A percentile compares a stretch with the other conserved stretches of the same genome.
phyloP scores from a whole-genome alignment of 2,113 vertebrate species.

The Pagrus major region DNA sequence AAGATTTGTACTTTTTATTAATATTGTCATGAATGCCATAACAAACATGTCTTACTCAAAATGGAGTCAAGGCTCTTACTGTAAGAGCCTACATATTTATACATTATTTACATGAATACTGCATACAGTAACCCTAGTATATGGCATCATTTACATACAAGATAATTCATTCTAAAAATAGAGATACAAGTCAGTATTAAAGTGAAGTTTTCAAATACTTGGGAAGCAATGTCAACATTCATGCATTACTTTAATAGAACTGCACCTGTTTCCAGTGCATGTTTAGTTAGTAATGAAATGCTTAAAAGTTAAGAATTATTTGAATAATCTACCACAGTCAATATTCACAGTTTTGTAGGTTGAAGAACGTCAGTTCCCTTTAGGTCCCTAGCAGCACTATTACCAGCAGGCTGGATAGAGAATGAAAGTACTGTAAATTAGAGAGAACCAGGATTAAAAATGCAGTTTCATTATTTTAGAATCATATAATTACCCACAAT shows the following conservation, averaged over 20 bases:
- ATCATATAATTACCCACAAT: not conserved
- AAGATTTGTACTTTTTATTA: conserved; percentile 76
- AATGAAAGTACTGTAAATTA: conserved; percentile 2
- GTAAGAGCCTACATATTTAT: conserved; percentile 77
- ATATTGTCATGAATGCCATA: conserved; percentile 75
- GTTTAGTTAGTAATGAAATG: conserved; percentile 51
- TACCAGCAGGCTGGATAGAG: conserved; percentile 19
- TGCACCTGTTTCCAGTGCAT: conserved; percentile 34
- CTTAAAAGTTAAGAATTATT: conserved; percentile 15
- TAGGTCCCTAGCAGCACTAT: conserved; percentile 72
- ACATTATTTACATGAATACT: conserved; percentile 80
- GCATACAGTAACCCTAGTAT: conserved; percentile 53
- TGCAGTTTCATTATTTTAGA: not conserved
- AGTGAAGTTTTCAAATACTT: conserved; percentile 65
- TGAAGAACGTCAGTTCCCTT: conserved; percentile 38
- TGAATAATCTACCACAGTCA: conserved; percentile 35
- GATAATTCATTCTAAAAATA: conserved; percentile 66
- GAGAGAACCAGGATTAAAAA: conserved; percentile 25
- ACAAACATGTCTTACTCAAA: conserved; percentile 68
- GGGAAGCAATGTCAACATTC: conserved; percentile 82
- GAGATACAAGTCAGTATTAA: conserved; percentile 63
- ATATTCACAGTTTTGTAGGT: conserved; percentile 10
- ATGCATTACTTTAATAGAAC: conserved; percentile 69
- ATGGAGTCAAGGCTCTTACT: conserved; percentile 74
- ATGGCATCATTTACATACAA: conserved; percentile 75